phyloP scores from a whole-genome alignment of 1,140 invertebrate genomes.

The Drosophila kohkoa region DNA sequence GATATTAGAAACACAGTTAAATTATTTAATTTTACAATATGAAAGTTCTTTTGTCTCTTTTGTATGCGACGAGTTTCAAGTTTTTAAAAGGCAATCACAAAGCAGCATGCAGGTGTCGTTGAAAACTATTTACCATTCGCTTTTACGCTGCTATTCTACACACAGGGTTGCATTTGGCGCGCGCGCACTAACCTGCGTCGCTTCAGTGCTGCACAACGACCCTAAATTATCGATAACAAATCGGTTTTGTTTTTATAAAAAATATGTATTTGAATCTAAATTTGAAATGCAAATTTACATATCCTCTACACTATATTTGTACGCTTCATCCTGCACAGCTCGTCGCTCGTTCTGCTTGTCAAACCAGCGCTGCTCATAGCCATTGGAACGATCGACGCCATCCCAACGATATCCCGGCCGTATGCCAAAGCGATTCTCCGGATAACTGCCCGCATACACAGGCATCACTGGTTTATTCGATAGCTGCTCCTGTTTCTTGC shows the following conservation, averaged over 20 bases:
- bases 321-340: slow-evolving; percentile 93
- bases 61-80: slow-evolving; percentile 30
- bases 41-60: slow-evolving; percentile 28
- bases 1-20: not conserved
- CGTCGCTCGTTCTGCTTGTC: slow-evolving; percentile 90
- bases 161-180: slow-evolving; percentile 65
- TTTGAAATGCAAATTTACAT: slow-evolving; percentile 88
- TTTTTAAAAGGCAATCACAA: slow-evolving; percentile 37
- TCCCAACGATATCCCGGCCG: slow-evolving; percentile 98
- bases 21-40: slow-evolving; percentile 14
- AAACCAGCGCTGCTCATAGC: slow-evolving; percentile 97
- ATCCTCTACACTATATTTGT: slow-evolving; percentile 97
- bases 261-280: slow-evolving; percentile 33
- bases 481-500: slow-evolving; percentile 86
- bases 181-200: not conserved
- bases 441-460: slow-evolving; percentile 91
- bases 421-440: slow-evolving; percentile 96
- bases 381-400: slow-evolving; percentile 98
- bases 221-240: slow-evolving; percentile 19
- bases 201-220: slow-evolving; percentile 45
- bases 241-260: slow-evolving; percentile 1
- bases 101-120: slow-evolving; percentile 69
- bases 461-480: slow-evolving; percentile 85
- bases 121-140: slow-evolving; percentile 64
- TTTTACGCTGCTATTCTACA: slow-evolving; percentile 76